Base-by-base conservation (phyloP, 2,888 invertebrate genomes). In the Patella ulyssiponensis region DNA sequence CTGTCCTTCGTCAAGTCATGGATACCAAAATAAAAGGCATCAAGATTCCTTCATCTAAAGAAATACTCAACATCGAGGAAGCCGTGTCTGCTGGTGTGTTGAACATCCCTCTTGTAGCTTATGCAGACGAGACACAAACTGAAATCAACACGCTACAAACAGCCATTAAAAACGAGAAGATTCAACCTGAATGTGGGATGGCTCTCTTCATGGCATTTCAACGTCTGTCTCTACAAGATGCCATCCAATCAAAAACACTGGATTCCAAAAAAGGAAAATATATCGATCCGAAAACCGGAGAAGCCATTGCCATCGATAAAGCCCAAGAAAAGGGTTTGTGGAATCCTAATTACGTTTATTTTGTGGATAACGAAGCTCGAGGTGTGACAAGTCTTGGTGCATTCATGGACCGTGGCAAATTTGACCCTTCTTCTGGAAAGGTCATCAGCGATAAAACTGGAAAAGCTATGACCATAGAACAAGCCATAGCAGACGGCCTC, bases 401-500 rank as follows among this genome's bases (percentile, higher is more conserved):
- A 5, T 77, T 88, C 27, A 87, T 88, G 52, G 86, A 86, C 52
- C 80, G 86, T 23, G 90, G 89, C n/a, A 89, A 90, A 44, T 94
- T 97, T 85, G 96, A 97, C 92, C 87, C 90, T 3, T 84, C 86
- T 56, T 88, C 90, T 33, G 92, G 92, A n/a, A 92, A 94, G n/a
- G 95, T 94, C 79, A 84, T 87, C 85, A 95, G 95, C 89, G 93
- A 94, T 51, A 93, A 93, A 85, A 93, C 94, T 4, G 95, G 95
- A 17, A 94, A 92, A 77, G 92, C 92, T 71, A 90, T 94, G 54
- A 93, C 93, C 81, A 92, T 95, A 77, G 93, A 88, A 83, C 92
- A 96, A 87, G 97, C 97, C 17, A 95, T 96, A 0, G 96, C 96
- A 89, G 93, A 96, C 90, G 97, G 97, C 1, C 80, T 89, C 27